Percentiles rank a stretch among this genome's conserved stretches.
phyloP scores from a whole-genome alignment of 2,113 vertebrate species.

The Damaliscus lunatus region DNA sequence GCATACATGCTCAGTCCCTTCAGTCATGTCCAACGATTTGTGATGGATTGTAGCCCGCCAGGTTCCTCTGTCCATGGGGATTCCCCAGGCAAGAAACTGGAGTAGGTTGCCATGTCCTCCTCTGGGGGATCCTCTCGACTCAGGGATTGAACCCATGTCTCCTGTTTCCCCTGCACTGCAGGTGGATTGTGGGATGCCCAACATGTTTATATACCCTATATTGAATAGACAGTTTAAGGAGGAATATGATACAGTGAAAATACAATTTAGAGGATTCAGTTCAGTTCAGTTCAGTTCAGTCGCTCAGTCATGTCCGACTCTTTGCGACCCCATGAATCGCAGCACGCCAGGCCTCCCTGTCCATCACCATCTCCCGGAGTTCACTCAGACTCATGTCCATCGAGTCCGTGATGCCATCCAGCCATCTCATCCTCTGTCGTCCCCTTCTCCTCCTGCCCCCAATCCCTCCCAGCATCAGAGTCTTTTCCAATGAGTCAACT shows the following conservation, averaged over 20 bases:
- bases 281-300: too few species aligned
- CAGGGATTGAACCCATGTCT: not conserved
- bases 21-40: not conserved
- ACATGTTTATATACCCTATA: not conserved
- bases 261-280: not conserved
- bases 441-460: too few species aligned
- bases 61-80: not conserved
- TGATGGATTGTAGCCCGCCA: not conserved
- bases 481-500: too few species aligned
- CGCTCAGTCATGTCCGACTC: too few species aligned
- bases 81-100: not conserved
- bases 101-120: not conserved
- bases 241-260: not conserved
- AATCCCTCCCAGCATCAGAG: too few species aligned
- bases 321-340: too few species aligned
- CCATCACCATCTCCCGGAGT: too few species aligned
- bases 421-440: too few species aligned
- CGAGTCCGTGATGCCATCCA: too few species aligned
- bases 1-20: not conserved
- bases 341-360: too few species aligned
- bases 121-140: not conserved
- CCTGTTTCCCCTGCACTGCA: not conserved
- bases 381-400: too few species aligned
- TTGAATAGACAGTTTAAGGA: not conserved
- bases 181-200: not conserved